Percentiles rank a stretch among this genome's conserved stretches.
Conservation (phyloP, 2,888 invertebrate genomes). For the Cephus pulcher region DNA sequence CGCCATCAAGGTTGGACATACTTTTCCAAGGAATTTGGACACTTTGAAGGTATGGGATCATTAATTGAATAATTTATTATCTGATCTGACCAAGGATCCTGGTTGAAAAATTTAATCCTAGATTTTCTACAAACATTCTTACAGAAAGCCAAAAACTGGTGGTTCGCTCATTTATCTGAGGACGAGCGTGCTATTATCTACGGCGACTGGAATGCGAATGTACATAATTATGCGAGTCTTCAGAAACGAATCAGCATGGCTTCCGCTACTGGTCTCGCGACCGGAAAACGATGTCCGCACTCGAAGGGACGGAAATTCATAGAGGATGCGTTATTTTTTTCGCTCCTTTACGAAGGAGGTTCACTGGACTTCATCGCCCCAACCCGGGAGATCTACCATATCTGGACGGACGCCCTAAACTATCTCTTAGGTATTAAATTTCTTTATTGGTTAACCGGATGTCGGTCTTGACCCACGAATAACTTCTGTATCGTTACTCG, state of each 20-base stretch:
- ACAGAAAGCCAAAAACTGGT: slow-evolving; percentile 22
- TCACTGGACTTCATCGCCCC: slow-evolving; percentile 20
- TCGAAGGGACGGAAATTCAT: slow-evolving; percentile 19
- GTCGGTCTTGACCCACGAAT: background rate
- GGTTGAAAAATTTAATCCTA: background rate
- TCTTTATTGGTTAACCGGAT: background rate
- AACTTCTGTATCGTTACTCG: background rate
- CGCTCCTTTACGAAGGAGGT: slow-evolving; percentile 17
- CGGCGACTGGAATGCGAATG: slow-evolving; percentile 19
- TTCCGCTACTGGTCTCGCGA: slow-evolving; percentile 19
- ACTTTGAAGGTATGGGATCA: slow-evolving; percentile 12
- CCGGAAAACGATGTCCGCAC: slow-evolving; percentile 20
- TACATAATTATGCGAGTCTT: slow-evolving; percentile 17
- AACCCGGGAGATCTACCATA: slow-evolving; percentile 15
- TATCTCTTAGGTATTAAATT: slow-evolving; percentile 9
- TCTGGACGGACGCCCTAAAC: slow-evolving; percentile 18
- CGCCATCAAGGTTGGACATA: slow-evolving; percentile 18
- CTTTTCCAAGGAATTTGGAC: slow-evolving; percentile 17
- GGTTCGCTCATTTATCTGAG: slow-evolving; percentile 20
- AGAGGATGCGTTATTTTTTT: slow-evolving; percentile 14
- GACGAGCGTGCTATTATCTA: slow-evolving; percentile 19
- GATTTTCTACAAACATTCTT: background rate
- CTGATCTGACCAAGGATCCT: background rate
- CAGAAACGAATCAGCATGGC: slow-evolving; percentile 19
- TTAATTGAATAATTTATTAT: background rate